These are phyloP conservation scores for Silurus lanzhouensis DNA, from an alignment of 2,797 vertebrate genomes.

Conservation along the genomic window DNA sequence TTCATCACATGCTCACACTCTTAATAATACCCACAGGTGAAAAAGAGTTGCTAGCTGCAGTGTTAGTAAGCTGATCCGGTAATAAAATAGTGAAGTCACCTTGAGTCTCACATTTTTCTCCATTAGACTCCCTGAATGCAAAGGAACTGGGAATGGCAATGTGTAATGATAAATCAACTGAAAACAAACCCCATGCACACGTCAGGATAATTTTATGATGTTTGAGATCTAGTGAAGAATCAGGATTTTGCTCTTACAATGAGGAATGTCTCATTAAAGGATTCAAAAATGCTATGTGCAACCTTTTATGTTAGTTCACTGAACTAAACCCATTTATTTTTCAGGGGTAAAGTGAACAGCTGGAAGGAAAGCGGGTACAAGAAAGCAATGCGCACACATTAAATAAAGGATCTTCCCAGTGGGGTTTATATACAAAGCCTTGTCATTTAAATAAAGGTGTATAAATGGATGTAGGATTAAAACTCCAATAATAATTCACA, in stretches of 20 bases:
- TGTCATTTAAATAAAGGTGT: background rate
- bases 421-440: background rate
- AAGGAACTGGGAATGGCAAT: background rate
- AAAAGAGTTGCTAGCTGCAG: slow-evolving; percentile 26
- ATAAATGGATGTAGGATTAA: background rate
- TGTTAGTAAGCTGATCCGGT: slow-evolving; percentile 32
- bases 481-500: background rate
- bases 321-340: background rate
- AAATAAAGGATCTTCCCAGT: background rate
- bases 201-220: background rate
- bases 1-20: slow-evolving; percentile 30
- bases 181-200: background rate
- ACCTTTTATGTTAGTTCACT: background rate
- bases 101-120: background rate
- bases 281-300: background rate
- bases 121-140: background rate
- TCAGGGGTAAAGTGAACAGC: background rate
- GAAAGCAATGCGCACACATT: background rate
- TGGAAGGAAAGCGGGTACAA: background rate
- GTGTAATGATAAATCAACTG: background rate
- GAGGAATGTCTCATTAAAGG: slow-evolving; percentile 11
- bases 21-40: slow-evolving; percentile 16
- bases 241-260: slow-evolving; percentile 1
- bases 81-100: slow-evolving; percentile 7
- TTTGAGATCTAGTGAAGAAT: slow-evolving; percentile 9